A percentile compares a stretch with the other conserved stretches of the same genome.
These are phyloP conservation scores for Hypotaenidia okinawae DNA, from an alignment of 2,797 vertebrate genomes.

Conservation along the genomic window DNA sequence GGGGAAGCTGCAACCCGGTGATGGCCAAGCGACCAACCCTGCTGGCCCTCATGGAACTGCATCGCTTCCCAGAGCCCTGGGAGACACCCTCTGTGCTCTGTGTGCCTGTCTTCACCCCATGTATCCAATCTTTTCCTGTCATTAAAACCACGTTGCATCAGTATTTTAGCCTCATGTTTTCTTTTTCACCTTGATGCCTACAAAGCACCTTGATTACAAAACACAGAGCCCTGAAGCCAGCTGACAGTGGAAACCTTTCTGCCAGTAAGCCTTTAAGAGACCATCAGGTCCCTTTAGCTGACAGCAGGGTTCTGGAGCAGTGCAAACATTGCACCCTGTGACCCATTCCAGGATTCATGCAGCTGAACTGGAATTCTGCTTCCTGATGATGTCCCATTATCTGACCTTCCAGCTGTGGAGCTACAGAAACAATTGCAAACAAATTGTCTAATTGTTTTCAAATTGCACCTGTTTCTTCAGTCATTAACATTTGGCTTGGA, in stretches of 20 bases:
- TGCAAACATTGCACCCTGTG: accelerated
- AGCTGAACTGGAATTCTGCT: not conserved
- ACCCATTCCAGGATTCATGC: not conserved
- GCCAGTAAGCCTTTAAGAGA: too few species aligned
- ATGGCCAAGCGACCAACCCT: not conserved
- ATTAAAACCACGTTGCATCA: not conserved
- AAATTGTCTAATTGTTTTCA: slow-evolving; percentile 11
- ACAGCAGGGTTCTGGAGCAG: not conserved
- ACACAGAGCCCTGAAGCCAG: accelerated
- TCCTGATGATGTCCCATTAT: not conserved
- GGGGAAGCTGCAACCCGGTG: not conserved
- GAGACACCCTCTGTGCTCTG: not conserved
- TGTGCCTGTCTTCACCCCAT: not conserved
- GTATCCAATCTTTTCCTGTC: not conserved
- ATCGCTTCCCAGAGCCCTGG: not conserved
- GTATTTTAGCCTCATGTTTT: accelerated
- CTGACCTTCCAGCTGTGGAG: not conserved
- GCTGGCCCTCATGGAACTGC: not conserved
- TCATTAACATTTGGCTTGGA: not conserved
- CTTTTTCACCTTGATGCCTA: not conserved
- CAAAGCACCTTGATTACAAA: not conserved
- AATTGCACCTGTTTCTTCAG: not conserved
- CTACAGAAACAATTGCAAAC: accelerated
- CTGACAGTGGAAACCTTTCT: not conserved
- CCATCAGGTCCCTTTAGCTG: accelerated